phyloP scores from a whole-genome alignment of 64 coral and sea anemone genomes.

The Montipora foliosa region DNA sequence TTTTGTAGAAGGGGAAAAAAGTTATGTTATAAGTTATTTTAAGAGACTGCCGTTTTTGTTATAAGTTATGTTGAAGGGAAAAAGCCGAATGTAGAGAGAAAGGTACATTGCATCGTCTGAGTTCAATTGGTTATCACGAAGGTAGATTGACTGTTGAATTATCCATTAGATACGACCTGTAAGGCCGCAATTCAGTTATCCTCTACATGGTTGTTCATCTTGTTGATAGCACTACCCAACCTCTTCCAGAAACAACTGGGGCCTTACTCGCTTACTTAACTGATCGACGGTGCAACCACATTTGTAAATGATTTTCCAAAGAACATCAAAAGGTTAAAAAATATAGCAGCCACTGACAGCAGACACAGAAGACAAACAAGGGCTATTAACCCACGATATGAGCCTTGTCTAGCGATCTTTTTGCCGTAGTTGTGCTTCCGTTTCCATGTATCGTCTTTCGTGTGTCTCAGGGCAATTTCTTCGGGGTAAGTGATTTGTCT shows the following conservation, averaged over 20 bases:
- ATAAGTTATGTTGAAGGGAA: no score
- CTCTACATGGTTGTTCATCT: no score
- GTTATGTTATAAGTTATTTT: neutral
- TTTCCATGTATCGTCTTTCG: constrained; percentile 14
- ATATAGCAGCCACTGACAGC: neutral
- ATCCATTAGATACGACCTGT: no score
- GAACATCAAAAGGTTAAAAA: neutral
- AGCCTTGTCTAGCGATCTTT: neutral
- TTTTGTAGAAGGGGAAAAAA: neutral
- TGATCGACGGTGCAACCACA: neutral
- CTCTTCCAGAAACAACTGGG: neutral
- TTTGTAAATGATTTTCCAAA: neutral
- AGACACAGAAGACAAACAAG: neutral
- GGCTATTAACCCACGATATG: neutral
- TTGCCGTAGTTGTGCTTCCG: neutral
- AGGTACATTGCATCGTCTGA: no score
- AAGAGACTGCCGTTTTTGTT: neutral
- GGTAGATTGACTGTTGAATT: no score
- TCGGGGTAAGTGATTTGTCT: constrained; percentile 34
- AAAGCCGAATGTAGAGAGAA: no score
- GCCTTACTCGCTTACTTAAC: neutral
- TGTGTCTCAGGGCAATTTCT: neutral
- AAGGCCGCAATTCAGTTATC: no score
- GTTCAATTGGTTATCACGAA: no score
- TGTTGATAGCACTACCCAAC: no score